Evolutionary conservation across 2,113 vertebrate genomes (phyloP).

Genomic region (Pedionomus torquatus): DNA sequence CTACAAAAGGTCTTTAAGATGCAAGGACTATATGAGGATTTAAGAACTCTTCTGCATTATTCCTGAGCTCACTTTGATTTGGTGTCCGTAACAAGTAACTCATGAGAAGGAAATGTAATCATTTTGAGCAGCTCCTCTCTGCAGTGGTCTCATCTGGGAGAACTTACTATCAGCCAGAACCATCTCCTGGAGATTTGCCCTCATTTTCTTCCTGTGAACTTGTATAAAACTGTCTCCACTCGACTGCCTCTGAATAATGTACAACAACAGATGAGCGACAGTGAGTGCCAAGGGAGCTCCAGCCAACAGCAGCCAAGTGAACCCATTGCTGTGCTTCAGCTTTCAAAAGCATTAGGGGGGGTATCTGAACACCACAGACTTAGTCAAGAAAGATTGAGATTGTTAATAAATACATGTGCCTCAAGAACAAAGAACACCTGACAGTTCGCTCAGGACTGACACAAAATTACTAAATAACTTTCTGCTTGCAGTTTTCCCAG

Average conservation of each 20-base stretch:
- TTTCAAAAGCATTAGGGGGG: not conserved
- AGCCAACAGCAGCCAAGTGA: not conserved
- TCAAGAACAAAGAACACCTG: not conserved
- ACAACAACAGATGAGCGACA: constrained; percentile 24
- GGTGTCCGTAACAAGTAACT: not conserved
- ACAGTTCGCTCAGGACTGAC: not conserved
- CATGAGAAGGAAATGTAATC: not conserved
- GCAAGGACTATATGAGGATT: not conserved
- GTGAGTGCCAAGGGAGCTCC: constrained; percentile 32
- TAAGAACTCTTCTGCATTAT: not conserved
- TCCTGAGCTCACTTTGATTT: not conserved
- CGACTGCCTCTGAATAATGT: constrained; percentile 25
- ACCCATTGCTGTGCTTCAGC: not conserved
- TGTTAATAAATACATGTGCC: not conserved
- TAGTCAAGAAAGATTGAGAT: not conserved
- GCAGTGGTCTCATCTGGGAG: not conserved
- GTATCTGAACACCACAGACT: not conserved
- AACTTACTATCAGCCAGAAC: not conserved
- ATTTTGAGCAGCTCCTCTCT: not conserved
- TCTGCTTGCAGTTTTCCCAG: not conserved
- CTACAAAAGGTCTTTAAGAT: not conserved
- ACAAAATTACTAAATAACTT: not conserved
- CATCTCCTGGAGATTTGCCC: constrained; percentile 40
- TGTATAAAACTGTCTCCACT: constrained; percentile 41
- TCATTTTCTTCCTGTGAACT: constrained; percentile 54